phyloP scores from a whole-genome alignment of 2,888 invertebrate species.

The Cepaea hortensis region DNA sequence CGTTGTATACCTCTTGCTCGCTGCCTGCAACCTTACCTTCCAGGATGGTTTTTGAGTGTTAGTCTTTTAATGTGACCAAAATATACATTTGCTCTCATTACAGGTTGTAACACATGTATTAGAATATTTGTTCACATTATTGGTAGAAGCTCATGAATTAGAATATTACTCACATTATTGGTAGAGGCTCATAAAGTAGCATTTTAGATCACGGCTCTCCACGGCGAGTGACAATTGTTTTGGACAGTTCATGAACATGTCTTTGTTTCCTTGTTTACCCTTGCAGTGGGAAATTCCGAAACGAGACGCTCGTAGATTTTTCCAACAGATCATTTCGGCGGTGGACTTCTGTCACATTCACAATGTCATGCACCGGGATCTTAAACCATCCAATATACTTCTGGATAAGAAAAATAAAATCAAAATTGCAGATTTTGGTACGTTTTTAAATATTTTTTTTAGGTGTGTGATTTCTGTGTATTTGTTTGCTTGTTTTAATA shows the following conservation, averaged over 20 bases:
- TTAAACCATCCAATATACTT: conserved; percentile 97
- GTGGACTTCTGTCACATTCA: conserved; percentile 99
- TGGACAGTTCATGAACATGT: background rate
- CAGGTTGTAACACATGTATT: too few species aligned
- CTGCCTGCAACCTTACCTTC: too few species aligned
- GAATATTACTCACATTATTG: too few species aligned
- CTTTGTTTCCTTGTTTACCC: background rate
- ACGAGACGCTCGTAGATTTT: conserved; percentile 96
- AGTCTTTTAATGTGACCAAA: too few species aligned
- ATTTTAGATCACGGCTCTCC: too few species aligned
- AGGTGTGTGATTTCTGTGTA: background rate
- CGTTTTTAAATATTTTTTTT: conserved; percentile 43
- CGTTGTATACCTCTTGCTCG: too few species aligned
- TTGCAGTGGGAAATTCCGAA: conserved; percentile 85
- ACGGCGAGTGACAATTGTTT: too few species aligned
- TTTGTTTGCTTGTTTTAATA: background rate
- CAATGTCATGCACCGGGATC: conserved; percentile 98
- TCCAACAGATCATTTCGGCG: conserved; percentile 99
- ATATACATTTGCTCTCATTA: too few species aligned
- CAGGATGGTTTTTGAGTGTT: too few species aligned
- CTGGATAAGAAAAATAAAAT: conserved; percentile 95
- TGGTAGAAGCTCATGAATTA: too few species aligned
- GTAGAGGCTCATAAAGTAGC: too few species aligned
- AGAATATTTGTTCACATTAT: too few species aligned
- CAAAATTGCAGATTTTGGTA: conserved; percentile 93